A percentile compares a stretch with the other conserved stretches of the same genome.
Conservation (phyloP, 2,113 vertebrate genomes). For the Leucoraja erinaceus region DNA sequence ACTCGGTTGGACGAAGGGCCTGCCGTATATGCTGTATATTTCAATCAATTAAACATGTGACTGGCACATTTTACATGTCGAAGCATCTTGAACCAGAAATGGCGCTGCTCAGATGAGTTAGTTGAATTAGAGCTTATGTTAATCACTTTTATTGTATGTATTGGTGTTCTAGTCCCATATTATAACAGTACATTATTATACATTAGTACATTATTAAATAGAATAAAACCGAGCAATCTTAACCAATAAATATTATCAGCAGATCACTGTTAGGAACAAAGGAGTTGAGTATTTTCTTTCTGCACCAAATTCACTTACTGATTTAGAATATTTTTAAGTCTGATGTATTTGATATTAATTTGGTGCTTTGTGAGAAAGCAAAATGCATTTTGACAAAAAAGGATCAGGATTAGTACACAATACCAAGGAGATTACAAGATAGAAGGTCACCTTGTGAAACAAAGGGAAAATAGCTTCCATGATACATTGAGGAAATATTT, state of each 20-base stretch:
- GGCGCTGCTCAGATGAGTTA: background rate
- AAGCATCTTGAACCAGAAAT: background rate
- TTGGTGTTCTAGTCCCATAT: background rate
- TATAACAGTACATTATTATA: background rate
- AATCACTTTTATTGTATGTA: background rate
- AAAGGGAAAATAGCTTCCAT: constrained; percentile 21
- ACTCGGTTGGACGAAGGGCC: too few relatives aligned
- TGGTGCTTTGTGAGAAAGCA: background rate
- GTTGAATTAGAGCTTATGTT: background rate
- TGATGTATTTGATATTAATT: background rate
- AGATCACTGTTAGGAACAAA: background rate
- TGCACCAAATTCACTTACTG: background rate
- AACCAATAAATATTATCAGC: background rate
- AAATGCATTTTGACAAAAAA: background rate
- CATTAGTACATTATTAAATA: background rate
- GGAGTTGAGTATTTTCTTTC: background rate
- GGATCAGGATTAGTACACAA: background rate
- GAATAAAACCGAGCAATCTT: constrained; percentile 21
- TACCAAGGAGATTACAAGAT: background rate
- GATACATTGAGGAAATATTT: constrained; percentile 8
- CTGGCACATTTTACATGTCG: background rate
- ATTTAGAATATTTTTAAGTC: background rate
- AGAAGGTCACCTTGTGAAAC: background rate
- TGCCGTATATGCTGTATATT: too few relatives aligned
- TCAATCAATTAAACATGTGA: background rate